Percentiles rank a stretch among this genome's conserved stretches.
Evolutionary conservation across 2,113 vertebrate species (phyloP).

Genomic region (Mastomys natalensis): DNA sequence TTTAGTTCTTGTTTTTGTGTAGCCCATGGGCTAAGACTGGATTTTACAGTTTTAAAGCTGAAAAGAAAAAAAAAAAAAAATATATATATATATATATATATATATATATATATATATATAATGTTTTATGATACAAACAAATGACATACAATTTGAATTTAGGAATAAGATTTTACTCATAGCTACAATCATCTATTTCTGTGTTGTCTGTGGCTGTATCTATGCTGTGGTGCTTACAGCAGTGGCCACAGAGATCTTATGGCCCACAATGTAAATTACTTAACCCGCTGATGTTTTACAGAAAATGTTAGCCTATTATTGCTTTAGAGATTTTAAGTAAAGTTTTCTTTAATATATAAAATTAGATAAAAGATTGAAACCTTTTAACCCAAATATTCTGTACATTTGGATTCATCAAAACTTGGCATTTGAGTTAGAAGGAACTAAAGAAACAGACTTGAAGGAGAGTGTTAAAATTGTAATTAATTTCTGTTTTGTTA

Average conservation of each 20-base stretch:
- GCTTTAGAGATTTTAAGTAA: constrained; percentile 28
- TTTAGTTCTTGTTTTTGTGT: background rate
- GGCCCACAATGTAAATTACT: background rate
- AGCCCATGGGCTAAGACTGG: background rate
- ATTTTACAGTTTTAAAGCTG: background rate
- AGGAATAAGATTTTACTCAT: constrained; percentile 12
- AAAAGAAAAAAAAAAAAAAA: background rate
- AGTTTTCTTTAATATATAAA: constrained; percentile 50
- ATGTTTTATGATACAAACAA: background rate
- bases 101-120: no score
- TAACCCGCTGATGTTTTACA: background rate
- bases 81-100: no score
- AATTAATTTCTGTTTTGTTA: constrained; percentile 56
- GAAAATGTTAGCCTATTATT: constrained; percentile 13
- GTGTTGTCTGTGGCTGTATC: background rate
- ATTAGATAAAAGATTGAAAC: constrained; percentile 45
- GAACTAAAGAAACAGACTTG: constrained; percentile 19
- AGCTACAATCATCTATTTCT: background rate
- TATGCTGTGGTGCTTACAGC: background rate
- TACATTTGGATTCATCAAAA: constrained; percentile 45
- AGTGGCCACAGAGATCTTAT: background rate
- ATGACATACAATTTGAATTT: constrained; percentile 33
- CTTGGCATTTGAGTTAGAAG: constrained; percentile 52
- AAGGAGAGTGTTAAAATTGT: constrained; percentile 33
- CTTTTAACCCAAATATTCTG: constrained; percentile 18